Percentiles rank a stretch among this genome's conserved stretches.
phyloP scores from a whole-genome alignment of 2,888 invertebrate species.

The Cryptocephalus primarius region DNA sequence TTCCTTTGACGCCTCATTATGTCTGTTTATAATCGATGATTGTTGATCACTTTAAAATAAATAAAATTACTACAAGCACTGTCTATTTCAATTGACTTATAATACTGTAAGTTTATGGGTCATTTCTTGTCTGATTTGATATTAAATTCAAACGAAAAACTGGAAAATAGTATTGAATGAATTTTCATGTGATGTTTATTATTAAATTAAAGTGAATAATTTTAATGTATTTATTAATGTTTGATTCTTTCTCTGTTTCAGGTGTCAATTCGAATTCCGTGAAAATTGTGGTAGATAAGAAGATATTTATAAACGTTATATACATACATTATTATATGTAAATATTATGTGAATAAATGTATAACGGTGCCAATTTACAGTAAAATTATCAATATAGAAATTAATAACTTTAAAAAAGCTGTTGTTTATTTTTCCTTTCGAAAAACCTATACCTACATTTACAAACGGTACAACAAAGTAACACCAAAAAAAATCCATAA shows the following conservation, averaged over 20 bases:
- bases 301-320: neutral
- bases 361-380: slow-evolving; percentile 15
- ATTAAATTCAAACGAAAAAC: neutral
- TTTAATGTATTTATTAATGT: too few species aligned
- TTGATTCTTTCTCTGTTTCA: slow-evolving; percentile 7
- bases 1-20: too few species aligned
- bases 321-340: slow-evolving; percentile 7
- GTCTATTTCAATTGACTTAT: too few species aligned
- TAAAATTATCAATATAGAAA: slow-evolving; percentile 6
- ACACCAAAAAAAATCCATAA: too few species aligned
- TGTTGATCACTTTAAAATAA: neutral
- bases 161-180: too few species aligned
- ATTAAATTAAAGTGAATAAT: neutral
- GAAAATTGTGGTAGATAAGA: neutral
- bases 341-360: slow-evolving; percentile 14
- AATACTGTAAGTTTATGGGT: neutral
- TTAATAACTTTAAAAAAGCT: slow-evolving; percentile 1
- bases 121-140: neutral
- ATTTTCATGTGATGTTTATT: too few species aligned
- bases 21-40: too few species aligned
- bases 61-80: too few species aligned
- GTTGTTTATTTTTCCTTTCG: too few species aligned
- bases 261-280: slow-evolving; percentile 6
- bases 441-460: too few species aligned
- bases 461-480: too few species aligned